phyloP scores from a whole-genome alignment of 2,888 invertebrate species.

The Euproctis similis region DNA sequence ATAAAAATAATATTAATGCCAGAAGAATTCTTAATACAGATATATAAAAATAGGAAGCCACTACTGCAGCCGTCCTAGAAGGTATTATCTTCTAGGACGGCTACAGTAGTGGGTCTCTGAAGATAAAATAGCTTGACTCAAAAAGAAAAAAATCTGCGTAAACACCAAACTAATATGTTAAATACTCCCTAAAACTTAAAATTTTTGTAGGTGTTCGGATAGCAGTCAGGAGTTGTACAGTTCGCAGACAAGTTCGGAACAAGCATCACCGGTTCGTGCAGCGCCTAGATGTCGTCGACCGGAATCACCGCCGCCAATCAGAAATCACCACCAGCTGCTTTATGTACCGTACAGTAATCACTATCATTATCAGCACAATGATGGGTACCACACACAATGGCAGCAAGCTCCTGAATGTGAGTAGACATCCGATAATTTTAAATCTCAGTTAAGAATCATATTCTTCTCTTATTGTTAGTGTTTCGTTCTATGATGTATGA shows the following conservation, averaged over 20 bases:
- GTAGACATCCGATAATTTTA: no score
- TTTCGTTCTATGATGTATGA: no score
- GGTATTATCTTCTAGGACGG: not conserved
- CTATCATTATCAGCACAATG: slow-evolving; percentile 56
- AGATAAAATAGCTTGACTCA: no score
- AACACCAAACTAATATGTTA: not conserved
- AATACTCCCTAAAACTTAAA: no score
- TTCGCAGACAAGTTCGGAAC: slow-evolving; percentile 65
- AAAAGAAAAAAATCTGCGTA: not conserved
- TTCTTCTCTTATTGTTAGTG: no score
- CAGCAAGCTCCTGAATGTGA: slow-evolving; percentile 49
- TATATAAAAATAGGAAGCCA: no score
- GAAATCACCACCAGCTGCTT: slow-evolving; percentile 81
- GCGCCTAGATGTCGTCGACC: slow-evolving; percentile 69
- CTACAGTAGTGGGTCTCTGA: no score
- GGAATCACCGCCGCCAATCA: slow-evolving; percentile 82
- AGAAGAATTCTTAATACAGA: no score
- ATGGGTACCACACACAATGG: slow-evolving; percentile 46
- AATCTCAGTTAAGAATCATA: no score
- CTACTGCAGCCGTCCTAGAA: no score
- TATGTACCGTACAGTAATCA: slow-evolving; percentile 80
- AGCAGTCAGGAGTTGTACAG: slow-evolving; percentile 68
- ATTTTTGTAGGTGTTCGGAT: slow-evolving; percentile 53
- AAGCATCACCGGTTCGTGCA: slow-evolving; percentile 60
- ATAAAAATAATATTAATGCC: no score